Conservation (phyloP, 2,797 vertebrate species). For the Ataeniobius toweri region DNA sequence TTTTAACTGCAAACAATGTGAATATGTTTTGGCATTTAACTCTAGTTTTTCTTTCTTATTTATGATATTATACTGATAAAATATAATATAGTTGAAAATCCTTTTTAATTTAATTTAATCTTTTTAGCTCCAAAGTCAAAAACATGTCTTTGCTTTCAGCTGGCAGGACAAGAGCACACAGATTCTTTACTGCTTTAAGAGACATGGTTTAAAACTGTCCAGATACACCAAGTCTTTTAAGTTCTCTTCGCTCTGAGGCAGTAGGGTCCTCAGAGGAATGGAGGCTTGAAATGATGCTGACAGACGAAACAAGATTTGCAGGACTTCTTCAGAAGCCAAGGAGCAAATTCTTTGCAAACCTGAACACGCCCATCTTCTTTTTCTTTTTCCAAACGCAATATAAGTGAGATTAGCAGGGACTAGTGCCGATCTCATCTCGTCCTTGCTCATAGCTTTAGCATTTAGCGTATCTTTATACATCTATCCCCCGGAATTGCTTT, state of each 20-base stretch:
- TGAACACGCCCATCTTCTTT: slow-evolving; percentile 38
- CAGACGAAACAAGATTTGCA: slow-evolving; percentile 53
- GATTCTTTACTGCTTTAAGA: slow-evolving; percentile 14
- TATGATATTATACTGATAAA: neutral
- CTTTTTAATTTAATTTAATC: neutral
- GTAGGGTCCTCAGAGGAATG: slow-evolving; percentile 45
- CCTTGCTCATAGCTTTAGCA: slow-evolving; percentile 53
- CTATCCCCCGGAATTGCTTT: slow-evolving; percentile 67
- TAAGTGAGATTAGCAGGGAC: slow-evolving; percentile 76
- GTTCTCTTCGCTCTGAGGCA: slow-evolving; percentile 36
- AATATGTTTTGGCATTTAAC: too few species aligned
- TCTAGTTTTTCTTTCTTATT: neutral
- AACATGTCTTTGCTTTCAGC: neutral
- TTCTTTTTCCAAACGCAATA: slow-evolving; percentile 68
- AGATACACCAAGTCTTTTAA: slow-evolving; percentile 21
- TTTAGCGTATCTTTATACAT: slow-evolving; percentile 69
- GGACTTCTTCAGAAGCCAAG: slow-evolving; percentile 59
- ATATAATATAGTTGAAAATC: neutral
- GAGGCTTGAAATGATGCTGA: slow-evolving; percentile 45
- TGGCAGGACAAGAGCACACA: neutral
- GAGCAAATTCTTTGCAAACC: slow-evolving; percentile 58
- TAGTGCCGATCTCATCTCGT: slow-evolving; percentile 57
- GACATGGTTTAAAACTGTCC: slow-evolving; percentile 12
- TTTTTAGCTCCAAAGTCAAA: neutral
- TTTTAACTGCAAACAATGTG: neutral